Evolutionary conservation across 1,140 invertebrate genomes (phyloP).

Genomic region (Trichomalopsis sarcophagae): DNA sequence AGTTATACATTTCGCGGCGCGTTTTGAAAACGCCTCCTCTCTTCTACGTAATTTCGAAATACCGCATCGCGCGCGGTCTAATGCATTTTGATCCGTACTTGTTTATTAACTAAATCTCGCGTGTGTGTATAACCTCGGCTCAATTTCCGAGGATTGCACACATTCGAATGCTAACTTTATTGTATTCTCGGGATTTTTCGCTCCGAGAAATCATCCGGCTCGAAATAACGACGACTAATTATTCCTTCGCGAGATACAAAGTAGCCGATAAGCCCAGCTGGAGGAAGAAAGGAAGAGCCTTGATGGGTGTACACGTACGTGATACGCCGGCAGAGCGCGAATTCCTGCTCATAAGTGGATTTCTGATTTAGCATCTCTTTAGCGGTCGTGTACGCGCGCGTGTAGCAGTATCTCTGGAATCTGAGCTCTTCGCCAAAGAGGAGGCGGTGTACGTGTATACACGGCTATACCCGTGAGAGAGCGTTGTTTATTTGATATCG

Average conservation of each 20-base stretch:
- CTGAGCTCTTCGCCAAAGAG: background rate
- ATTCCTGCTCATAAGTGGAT: constrained; percentile 31
- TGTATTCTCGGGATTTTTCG: background rate
- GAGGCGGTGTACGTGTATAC: background rate
- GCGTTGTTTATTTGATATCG: constrained; percentile 31
- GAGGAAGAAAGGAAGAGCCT: background rate
- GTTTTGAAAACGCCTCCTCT: too few relatives aligned
- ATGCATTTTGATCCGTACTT: too few relatives aligned
- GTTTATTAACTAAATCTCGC: too few relatives aligned
- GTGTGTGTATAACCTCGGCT: too few relatives aligned
- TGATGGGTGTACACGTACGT: background rate
- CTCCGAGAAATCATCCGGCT: background rate
- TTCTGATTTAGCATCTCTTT: constrained; percentile 40
- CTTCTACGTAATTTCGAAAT: too few relatives aligned
- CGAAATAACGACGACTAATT: background rate
- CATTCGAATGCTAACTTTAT: too few relatives aligned
- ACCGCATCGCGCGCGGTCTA: too few relatives aligned
- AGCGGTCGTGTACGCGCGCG: background rate
- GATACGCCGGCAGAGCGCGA: background rate
- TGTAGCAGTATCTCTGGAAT: constrained; percentile 24
- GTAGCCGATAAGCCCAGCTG: background rate
- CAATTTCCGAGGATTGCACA: too few relatives aligned
- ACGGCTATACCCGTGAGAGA: background rate
- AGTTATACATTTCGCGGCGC: too few relatives aligned
- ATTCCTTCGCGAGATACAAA: background rate